Base-by-base conservation (phyloP, 2,113 vertebrate genomes). In the Campylomormyrus tamandua region DNA sequence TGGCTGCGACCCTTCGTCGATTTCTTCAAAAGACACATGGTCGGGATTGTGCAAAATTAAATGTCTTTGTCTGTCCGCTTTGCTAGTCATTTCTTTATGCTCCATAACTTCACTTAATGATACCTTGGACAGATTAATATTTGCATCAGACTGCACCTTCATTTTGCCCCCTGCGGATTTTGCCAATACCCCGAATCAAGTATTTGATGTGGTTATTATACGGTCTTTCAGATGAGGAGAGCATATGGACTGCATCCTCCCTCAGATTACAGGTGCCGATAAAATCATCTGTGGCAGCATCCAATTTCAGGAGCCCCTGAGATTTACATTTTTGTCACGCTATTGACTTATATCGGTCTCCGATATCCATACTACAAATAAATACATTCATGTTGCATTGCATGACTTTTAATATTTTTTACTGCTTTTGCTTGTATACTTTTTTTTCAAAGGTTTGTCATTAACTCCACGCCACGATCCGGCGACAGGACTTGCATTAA, bases 71-170 rank as follows among this genome's bases (percentile, higher is more conserved):
- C 89, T 87, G 91, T 87, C 89, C 87, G 74, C 8, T 86, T 45
- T 85, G 56, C 92, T 90, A 21, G 90, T 91, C 53, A 90, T 86
- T 48, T 93, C 90, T 56, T 92, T 87, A 27, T n/a, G 91, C 86
- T 93, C 92, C 92, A 92, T 91, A 53, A 27, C 39, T 45, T 74
- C 89, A 90, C 50, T 15, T 45, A 91, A 84, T 89, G 87, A 74
- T 70, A 91, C 91, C 93, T 94, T 15, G 74, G 90, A 88, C 24
- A 88, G 90, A 87, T 87, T 91, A 70, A 89, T 88, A 66, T 66
- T 85, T 10, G 24, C 3, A 42, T 90, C 90, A 83, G 83, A 17
- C 62, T 90, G 91, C 62, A 89, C 90, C 77, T 92, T 92, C 92
- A 92, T 92, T 31, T 62, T 84, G 77, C 80, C 49, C 11, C 70